phyloP scores from a whole-genome alignment of 2,888 invertebrate genomes.

The Cacoxenus indagator region DNA sequence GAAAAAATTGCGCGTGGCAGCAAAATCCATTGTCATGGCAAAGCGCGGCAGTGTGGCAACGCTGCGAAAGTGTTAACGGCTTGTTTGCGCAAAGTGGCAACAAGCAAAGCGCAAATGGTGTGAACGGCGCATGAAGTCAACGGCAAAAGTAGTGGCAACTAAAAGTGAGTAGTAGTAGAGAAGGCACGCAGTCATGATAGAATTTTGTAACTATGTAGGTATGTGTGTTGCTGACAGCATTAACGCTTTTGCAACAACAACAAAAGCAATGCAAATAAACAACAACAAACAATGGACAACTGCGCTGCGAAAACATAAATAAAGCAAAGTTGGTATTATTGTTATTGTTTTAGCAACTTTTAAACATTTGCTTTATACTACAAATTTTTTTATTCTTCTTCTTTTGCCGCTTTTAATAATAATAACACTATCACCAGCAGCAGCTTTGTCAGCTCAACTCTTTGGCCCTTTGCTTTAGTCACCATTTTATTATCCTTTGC shows the following conservation, averaged over 20 bases:
- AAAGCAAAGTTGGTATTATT: neutral
- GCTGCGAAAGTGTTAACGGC: constrained; percentile 58
- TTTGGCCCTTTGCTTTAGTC: no score
- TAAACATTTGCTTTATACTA: no score
- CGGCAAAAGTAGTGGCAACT: neutral
- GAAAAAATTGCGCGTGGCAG: constrained; percentile 23
- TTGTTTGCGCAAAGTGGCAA: constrained; percentile 56
- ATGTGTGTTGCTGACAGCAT: constrained; percentile 20
- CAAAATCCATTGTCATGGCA: constrained; percentile 16
- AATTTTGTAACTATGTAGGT: neutral
- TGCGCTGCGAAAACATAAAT: neutral
- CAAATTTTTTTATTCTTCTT: no score
- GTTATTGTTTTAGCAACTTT: no score
- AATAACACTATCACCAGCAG: no score
- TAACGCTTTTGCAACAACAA: neutral
- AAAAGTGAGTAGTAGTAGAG: neutral
- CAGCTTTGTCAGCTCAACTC: no score
- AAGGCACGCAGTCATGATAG: constrained; percentile 25
- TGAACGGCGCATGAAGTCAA: constrained; percentile 29
- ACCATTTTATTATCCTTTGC: no score
- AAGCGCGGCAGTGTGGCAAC: constrained; percentile 5
- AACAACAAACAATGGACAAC: neutral
- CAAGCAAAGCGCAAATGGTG: constrained; percentile 49
- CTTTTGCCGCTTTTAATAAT: no score
- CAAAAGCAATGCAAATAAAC: neutral